These are phyloP conservation scores for Lerista edwardsae DNA, from an alignment of 2,797 vertebrate genomes.

Conservation along the genomic window DNA sequence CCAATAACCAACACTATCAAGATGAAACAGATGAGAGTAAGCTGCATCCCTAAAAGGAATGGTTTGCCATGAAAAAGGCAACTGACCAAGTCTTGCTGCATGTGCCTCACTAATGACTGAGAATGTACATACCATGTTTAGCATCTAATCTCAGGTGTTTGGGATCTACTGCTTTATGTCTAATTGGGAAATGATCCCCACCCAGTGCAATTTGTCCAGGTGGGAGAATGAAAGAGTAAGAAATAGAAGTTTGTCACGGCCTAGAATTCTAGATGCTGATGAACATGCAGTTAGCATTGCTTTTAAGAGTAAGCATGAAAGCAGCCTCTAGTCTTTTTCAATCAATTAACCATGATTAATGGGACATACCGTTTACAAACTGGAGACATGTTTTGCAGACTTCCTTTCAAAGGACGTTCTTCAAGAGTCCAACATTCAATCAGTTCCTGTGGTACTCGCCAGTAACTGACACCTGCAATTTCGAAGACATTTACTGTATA, in stretches of 20 bases:
- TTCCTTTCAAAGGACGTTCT: constrained; percentile 73
- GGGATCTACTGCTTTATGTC: neutral
- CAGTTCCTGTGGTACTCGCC: constrained; percentile 76
- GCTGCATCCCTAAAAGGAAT: neutral
- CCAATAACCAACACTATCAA: neutral
- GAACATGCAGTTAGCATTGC: neutral
- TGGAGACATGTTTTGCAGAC: constrained; percentile 68
- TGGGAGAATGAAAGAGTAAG: neutral
- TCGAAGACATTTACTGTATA: constrained; percentile 28
- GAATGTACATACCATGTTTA: neutral
- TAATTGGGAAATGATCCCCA: neutral
- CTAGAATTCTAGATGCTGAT: too few species aligned
- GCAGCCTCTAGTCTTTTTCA: neutral
- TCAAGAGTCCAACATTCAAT: constrained; percentile 80
- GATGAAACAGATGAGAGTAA: neutral
- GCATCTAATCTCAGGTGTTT: neutral
- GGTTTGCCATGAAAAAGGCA: too few species aligned
- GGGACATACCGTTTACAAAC: constrained; percentile 71
- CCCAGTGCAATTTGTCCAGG: neutral
- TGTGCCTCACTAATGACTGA: neutral
- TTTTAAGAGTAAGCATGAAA: neutral
- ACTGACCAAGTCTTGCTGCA: neutral
- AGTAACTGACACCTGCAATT: constrained; percentile 77
- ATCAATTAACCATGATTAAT: neutral
- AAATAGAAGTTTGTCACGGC: neutral